Conservation (phyloP, 30 jellyfish, hydroid and myxozoan species). For the Pelagia noctiluca region DNA sequence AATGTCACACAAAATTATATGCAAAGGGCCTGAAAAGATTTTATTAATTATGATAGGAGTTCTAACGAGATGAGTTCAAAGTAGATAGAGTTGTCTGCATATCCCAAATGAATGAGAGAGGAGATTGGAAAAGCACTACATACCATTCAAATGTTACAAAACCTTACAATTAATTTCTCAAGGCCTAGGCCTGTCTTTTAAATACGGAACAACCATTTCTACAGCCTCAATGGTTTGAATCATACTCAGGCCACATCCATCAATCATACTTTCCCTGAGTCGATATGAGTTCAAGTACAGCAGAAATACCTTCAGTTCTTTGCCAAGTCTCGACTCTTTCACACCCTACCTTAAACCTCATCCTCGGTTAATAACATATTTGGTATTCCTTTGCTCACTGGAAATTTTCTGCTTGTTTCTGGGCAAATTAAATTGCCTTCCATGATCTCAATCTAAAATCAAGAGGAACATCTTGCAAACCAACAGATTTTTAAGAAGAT, state of each 20-base stretch:
- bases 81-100: no score
- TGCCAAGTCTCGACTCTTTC: not conserved
- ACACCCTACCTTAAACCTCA: conserved; percentile 71
- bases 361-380: conserved; percentile 96
- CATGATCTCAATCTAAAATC: conserved; percentile 80
- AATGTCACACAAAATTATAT: no score
- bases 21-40: no score
- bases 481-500: not conserved
- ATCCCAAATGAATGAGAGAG: no score
- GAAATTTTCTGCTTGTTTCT: conserved; percentile 93
- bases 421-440: conserved; percentile 97
- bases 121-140: no score
- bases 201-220: no score
- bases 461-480: not conserved
- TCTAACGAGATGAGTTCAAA: no score
- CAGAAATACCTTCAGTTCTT: not conserved
- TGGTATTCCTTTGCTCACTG: conserved; percentile 96
- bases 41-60: no score
- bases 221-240: no score
- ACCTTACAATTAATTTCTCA: no score
- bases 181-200: no score
- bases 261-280: not conserved
- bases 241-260: not conserved
- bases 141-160: no score
- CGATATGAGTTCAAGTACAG: not conserved